Base-by-base conservation (phyloP, 2,113 vertebrate species). In the Pseudopodoces humilis region DNA sequence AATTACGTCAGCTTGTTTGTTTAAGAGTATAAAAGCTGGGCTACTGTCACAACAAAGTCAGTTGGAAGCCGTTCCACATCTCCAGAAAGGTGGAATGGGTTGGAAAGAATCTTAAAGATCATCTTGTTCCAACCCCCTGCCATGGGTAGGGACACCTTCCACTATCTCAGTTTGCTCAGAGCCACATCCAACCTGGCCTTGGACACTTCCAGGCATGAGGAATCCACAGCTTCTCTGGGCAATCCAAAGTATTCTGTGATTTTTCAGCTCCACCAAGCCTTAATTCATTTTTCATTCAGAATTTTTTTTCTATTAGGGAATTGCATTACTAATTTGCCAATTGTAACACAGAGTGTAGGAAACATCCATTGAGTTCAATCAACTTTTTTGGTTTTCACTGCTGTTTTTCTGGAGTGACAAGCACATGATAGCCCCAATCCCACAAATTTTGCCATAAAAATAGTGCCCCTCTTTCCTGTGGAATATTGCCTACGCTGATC, bases 391-490 rank as follows among this genome's bases (percentile, higher is more conserved):
- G 3, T 11, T 64, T 95, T 81, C 65, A 62, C 78, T 77, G 37
- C 59, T 13, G 3, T 8, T 56, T 93, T 81, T 60, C 67, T 86
- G 50, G 17, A 93, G 62, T 88, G 63, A 92, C 16, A 76, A 68
- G 63, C 80, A 80, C 58, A 80, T 69, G 82, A 92, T 13, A 87
- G 28, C 82, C 58, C 5, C 17, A 69, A 65, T 49, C 56, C 74
- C 83, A 87, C 46, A 82, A 60, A 65, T 70, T 68, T 70, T 69
- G 17, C 33, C 37, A 65, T 35, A 89, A 90, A 96, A 90, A 72
- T 68, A 93, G 25, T 37, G 15, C 5, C 17, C 35, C 35, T 89
- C 44, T 81, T 92, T 50, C 55, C 58, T 72, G 24, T 56, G 69
- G 30, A 81, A 64, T 81, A 27, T 43, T 84, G 86, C 91, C 86